Evolutionary conservation across 2,888 invertebrate genomes (phyloP).

Genomic region (Anticlea derivata): DNA sequence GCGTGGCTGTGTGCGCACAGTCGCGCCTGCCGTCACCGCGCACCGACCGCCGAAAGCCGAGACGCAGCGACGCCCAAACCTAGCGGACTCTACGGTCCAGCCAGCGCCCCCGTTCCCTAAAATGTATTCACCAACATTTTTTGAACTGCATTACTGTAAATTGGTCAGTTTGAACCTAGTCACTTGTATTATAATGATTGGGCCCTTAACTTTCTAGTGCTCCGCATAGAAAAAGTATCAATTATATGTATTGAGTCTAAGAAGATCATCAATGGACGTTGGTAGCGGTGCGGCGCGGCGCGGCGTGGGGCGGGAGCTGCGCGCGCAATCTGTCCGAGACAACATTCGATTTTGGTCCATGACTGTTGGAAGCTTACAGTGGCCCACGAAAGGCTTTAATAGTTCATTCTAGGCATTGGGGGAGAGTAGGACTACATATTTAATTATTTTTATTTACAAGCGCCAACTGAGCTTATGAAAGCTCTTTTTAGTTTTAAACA

Average conservation of each 20-base stretch:
- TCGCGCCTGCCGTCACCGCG: constrained; percentile 64
- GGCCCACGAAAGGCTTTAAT: constrained; percentile 78
- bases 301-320: constrained; percentile 67
- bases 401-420: constrained; percentile 75
- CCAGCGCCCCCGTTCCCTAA: constrained; percentile 63
- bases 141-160: constrained; percentile 4
- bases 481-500: too few relatives aligned
- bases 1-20: constrained; percentile 76
- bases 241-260: constrained; percentile 72
- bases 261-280: constrained; percentile 81
- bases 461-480: neutral
- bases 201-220: constrained; percentile 33
- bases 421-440: constrained; percentile 55
- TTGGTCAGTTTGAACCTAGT: neutral
- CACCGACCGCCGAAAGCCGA: constrained; percentile 74
- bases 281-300: constrained; percentile 71
- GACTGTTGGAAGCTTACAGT: constrained; percentile 81
- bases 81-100: constrained; percentile 67
- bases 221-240: constrained; percentile 57
- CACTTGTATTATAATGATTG: constrained; percentile 17
- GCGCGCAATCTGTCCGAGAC: constrained; percentile 78
- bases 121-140: constrained; percentile 6
- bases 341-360: constrained; percentile 85
- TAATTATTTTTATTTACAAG: constrained; percentile 11
- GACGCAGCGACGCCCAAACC: constrained; percentile 83